Evolutionary conservation across 2,888 invertebrate genomes (phyloP).

Genomic region (Cactoblastis cactorum): DNA sequence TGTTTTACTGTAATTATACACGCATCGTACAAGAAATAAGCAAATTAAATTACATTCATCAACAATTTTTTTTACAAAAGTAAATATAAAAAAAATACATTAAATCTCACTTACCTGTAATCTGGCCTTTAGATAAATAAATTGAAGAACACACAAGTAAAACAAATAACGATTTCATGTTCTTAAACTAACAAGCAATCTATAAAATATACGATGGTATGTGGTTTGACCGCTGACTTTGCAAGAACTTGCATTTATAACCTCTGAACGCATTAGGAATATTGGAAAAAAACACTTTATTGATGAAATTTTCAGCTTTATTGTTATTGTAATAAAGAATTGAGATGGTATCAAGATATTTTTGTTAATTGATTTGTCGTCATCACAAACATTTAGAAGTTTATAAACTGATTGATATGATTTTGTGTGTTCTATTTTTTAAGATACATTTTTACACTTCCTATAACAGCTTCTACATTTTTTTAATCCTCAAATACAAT

Average conservation of each 20-base stretch:
- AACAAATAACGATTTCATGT: not conserved
- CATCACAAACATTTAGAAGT: not conserved
- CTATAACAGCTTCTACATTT: no score
- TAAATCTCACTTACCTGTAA: slow-evolving; percentile 9
- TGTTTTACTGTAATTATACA: no score
- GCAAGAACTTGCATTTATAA: not conserved
- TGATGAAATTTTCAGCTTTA: not conserved
- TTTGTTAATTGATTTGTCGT: slow-evolving; percentile 1
- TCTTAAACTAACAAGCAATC: not conserved
- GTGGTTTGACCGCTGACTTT: not conserved
- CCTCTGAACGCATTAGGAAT: not conserved
- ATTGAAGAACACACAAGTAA: not conserved
- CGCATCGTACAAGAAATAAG: no score
- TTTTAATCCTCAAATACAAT: no score
- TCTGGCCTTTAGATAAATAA: slow-evolving; percentile 3
- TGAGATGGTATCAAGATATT: not conserved
- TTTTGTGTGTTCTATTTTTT: no score
- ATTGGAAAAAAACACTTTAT: not conserved
- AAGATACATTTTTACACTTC: no score
- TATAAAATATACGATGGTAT: not conserved
- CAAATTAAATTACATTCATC: no score
- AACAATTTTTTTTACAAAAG: no score
- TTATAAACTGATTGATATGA: no score
- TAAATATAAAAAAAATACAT: not conserved
- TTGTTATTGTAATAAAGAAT: not conserved